These are phyloP conservation scores for Samia ricini DNA, from an alignment of 1,140 invertebrate species.

Conservation along the genomic window DNA sequence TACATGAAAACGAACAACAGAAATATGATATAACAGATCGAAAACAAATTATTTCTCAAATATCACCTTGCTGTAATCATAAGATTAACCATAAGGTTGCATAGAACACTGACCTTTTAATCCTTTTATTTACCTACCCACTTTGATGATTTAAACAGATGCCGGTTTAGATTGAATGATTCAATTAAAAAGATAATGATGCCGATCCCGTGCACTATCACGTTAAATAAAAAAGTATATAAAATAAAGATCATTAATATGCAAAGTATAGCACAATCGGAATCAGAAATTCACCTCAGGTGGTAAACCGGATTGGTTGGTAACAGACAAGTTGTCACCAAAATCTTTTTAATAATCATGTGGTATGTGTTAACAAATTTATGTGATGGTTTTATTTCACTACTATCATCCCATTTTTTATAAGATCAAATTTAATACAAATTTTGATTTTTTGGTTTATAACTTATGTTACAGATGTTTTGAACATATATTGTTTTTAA, in stretches of 20 bases:
- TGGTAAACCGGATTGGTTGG: conserved; percentile 68
- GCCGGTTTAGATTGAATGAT: conserved; percentile 5
- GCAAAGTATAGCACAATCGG: conserved; percentile 54
- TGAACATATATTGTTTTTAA: neutral
- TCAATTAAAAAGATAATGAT: conserved; percentile 31
- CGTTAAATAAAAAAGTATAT: conserved; percentile 39
- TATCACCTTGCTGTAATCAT: neutral
- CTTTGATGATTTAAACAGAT: neutral
- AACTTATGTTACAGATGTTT: neutral
- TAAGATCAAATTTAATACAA: neutral
- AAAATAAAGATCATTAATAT: conserved; percentile 68
- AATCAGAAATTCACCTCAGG: conserved; percentile 51
- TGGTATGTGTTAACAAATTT: conserved; percentile 33
- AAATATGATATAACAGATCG: neutral
- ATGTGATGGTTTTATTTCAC: conserved; percentile 7
- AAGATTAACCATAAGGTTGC: neutral
- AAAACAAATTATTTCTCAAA: neutral
- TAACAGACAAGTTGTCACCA: conserved; percentile 68
- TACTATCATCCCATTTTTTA: neutral
- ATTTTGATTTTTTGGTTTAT: neutral
- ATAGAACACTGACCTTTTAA: neutral
- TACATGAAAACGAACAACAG: no score
- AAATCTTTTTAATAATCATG: conserved; percentile 29
- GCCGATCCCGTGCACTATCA: conserved; percentile 14
- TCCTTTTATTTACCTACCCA: neutral